Conservation (phyloP, 2,113 vertebrate genomes). For the Seriola aureovittata region DNA sequence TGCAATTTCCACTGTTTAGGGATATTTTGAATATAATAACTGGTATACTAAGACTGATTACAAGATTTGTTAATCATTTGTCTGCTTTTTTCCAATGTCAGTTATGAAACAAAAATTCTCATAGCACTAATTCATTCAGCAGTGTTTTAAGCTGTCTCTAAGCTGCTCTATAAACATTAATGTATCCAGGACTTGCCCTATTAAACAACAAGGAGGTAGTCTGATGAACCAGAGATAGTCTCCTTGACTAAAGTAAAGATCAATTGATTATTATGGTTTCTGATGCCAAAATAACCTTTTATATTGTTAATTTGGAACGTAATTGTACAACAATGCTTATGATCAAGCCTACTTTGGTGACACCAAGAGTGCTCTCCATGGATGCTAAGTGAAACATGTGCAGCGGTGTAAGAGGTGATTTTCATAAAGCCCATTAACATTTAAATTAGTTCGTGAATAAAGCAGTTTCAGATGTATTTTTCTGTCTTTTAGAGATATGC, state of each 20-base stretch:
- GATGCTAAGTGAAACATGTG: slow-evolving; percentile 25
- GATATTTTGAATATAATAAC: not conserved
- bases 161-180: not conserved
- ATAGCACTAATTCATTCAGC: not conserved
- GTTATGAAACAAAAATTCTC: not conserved
- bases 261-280: not conserved
- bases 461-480: slow-evolving; percentile 1
- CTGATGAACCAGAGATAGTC: not conserved
- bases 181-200: not conserved
- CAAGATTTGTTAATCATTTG: not conserved
- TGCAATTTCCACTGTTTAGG: not conserved
- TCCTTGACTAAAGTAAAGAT: slow-evolving; percentile 8
- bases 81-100: not conserved
- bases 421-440: slow-evolving; percentile 24
- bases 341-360: slow-evolving; percentile 12
- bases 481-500: not conserved
- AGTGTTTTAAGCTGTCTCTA: not conserved
- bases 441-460: slow-evolving; percentile 29
- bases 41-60: not conserved
- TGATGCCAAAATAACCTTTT: slow-evolving; percentile 15
- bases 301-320: slow-evolving; percentile 9
- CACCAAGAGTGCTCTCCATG: slow-evolving; percentile 24
- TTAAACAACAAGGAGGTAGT: slow-evolving; percentile 1
- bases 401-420: slow-evolving; percentile 15
- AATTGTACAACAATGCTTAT: not conserved